Base-by-base conservation (phyloP, 2,888 invertebrate species). In the Aethes cnicana region DNA sequence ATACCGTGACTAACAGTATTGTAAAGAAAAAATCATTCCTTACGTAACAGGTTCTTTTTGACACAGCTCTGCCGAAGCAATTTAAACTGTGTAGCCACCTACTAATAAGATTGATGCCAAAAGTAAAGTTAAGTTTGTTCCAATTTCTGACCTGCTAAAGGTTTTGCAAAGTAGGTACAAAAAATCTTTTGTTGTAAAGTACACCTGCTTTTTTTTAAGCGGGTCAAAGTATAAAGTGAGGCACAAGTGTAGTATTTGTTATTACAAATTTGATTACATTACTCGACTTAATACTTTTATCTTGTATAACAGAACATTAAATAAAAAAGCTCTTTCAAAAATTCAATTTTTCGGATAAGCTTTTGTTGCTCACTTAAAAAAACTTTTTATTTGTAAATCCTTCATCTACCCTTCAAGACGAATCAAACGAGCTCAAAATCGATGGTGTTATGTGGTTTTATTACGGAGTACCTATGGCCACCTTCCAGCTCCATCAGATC, bases 11-110 rank as follows among this genome's bases (percentile, higher is more conserved):
- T 32, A 47, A 25, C 43, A 43, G 28, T 36, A 28, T 43, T 18
- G 23, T 32, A 0, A 17, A 52, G 57, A 58, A 55, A 61, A 48
- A 25, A 42, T 16, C 57, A 70, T 66, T 71, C 71, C 67, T 64
- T 69, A 66, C 69, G 66, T 74, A 76, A 77, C 77, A 77, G 77
- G 77, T 77, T 5, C 14, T 50, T 39, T 44, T 33, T 28, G 35
- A 5, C 3, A 16, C 59, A 55, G 57, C 46, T 2, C 20, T 36
- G 42, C 4, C 6, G 3, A 7, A 6, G 8, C 2, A 67, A 54
- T 47, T 41, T 56, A 17, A 49, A n/a, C 46, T 39, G 33, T 66
- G 54, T 2, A 0, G 4, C 0, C 0, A 0, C 25, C 11, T 9
- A 0, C 0, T 0, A 0, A 21, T 59, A 64, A 53, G 35, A 47